Base-by-base conservation (phyloP, 2,888 invertebrate genomes). In the Andrena dorsata region DNA sequence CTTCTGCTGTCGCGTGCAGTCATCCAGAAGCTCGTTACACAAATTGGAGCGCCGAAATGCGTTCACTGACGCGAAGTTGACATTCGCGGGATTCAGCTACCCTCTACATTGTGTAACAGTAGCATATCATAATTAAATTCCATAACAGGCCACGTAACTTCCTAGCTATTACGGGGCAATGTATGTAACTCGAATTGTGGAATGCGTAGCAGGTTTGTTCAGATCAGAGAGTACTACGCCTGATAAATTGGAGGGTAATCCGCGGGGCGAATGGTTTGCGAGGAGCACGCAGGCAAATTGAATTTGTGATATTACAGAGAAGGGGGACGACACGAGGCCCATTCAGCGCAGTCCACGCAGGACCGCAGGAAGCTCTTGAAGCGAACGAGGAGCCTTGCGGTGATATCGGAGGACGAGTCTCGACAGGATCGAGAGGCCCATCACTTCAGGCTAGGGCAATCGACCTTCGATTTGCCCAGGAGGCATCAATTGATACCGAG, bases 401-500 rank as follows among this genome's bases (percentile, higher is more conserved):
- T 97, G 81, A 96, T 97, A 92, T 95, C 97, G 92, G 97, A 97
- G 93, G 97, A 97, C 94, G 96, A 97, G 94, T 96, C 96, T 90
- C 96, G 96, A 91, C 95, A 88, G 82, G 89, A 89, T 69, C 90
- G 89, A 63, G 90, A 90, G 32, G 72, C 86, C 4, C 89, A 88
- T 64, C 88, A 92, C 76, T 91, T 92, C 82, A 88, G 89, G 74
- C 83, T 92, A 16, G 91, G 90, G 30, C 92, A 92, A 49, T 88
- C 88, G 77, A 86, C 82, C 95, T 95, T 95, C 92, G 95, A 95
- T 85, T 95, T 95, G 89, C 95, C 95, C 90, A 95, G 96, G 91
- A 95, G 97, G 89, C 96, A 96, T 70, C 97, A 97, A 94, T 95
- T 97, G 77, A 97, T 97, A 94, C 97, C 97, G 79, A 95, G 97